These are phyloP conservation scores for Agrotis clavis DNA, from an alignment of 2,888 invertebrate genomes.

Conservation along the genomic window DNA sequence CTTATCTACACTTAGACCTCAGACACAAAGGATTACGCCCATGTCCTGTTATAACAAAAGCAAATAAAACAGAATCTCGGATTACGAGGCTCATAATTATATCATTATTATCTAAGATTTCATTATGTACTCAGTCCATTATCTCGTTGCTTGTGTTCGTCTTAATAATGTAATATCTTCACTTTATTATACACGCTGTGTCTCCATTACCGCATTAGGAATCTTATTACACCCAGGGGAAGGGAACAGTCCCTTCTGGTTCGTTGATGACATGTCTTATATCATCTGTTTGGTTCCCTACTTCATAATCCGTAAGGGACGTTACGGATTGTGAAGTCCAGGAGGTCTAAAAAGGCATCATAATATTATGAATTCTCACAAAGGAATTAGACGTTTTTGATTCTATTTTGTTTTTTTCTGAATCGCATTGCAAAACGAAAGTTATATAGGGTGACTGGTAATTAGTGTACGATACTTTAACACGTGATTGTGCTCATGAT, in stretches of 20 bases:
- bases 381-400: too few species aligned
- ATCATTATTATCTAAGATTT: constrained; percentile 6
- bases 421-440: too few species aligned
- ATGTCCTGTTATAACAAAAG: neutral
- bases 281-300: neutral
- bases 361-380: too few species aligned
- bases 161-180: constrained; percentile 19
- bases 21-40: too few species aligned
- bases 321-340: too few species aligned
- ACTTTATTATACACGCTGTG: neutral
- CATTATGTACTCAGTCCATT: constrained; percentile 12
- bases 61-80: neutral
- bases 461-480: too few species aligned
- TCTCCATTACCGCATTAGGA: constrained; percentile 11
- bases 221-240: constrained; percentile 14
- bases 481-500: too few species aligned
- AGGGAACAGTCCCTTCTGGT: neutral
- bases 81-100: neutral
- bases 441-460: too few species aligned
- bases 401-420: too few species aligned
- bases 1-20: too few species aligned
- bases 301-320: neutral
- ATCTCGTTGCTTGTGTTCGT: neutral
- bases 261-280: neutral
- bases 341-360: too few species aligned